phyloP scores from a whole-genome alignment of 2,113 vertebrate genomes.

The Microtus montanus region DNA sequence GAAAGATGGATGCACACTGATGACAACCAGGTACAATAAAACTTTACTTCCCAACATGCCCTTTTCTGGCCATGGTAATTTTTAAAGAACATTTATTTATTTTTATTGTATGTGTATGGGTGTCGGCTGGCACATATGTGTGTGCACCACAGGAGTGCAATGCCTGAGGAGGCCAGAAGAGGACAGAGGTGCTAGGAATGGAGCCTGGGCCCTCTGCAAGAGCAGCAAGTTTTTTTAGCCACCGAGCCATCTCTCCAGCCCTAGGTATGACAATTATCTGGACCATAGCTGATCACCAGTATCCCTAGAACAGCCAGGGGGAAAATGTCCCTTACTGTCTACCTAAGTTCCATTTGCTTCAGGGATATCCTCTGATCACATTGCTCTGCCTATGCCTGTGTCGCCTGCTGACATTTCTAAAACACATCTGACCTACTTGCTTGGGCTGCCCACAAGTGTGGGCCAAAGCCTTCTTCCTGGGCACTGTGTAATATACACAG shows the following conservation, averaged over 20 bases:
- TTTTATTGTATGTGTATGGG: neutral
- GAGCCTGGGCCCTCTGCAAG: neutral
- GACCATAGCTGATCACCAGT: neutral
- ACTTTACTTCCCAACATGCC: neutral
- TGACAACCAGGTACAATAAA: neutral
- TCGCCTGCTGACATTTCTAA: neutral
- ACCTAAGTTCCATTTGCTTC: neutral
- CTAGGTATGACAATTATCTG: neutral
- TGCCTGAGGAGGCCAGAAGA: neutral
- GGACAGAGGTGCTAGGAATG: neutral
- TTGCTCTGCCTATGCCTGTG: accelerated
- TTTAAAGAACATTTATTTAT: neutral
- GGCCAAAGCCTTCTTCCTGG: neutral
- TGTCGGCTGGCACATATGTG: neutral
- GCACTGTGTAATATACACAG: neutral
- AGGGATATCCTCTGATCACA: neutral
- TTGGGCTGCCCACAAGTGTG: neutral
- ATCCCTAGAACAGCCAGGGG: neutral
- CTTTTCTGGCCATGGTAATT: neutral
- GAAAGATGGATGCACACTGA: neutral
- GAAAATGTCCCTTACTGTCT: neutral
- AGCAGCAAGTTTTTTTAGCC: neutral
- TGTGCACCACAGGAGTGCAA: neutral
- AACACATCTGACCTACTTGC: neutral
- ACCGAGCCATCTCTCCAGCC: neutral